Percentiles rank a stretch among this genome's conserved stretches.
Evolutionary conservation across 2,113 vertebrate species (phyloP).

Genomic region (Conger conger): DNA sequence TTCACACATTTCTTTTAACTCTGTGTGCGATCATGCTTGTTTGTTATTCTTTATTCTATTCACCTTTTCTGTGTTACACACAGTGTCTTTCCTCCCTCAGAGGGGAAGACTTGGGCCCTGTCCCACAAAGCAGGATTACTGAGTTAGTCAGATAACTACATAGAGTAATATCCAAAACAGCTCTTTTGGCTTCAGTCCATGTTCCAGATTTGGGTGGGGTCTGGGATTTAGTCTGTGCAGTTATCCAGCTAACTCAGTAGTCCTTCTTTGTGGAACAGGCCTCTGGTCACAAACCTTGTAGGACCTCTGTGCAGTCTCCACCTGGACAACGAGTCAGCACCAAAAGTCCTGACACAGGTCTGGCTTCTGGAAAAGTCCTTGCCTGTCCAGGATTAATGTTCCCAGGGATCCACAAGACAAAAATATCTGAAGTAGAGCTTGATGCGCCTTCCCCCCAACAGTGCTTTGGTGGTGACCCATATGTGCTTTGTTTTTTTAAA

Average conservation of each 20-base stretch:
- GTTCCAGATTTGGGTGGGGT: no score
- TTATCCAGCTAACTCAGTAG: no score
- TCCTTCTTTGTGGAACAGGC: no score
- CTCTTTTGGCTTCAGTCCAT: no score
- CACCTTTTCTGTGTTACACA: background rate
- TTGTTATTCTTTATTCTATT: background rate
- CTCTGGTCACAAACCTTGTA: background rate
- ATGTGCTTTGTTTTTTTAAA: background rate
- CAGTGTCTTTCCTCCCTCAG: background rate
- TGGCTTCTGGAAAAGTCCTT: background rate
- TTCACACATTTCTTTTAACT: background rate
- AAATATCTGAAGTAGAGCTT: background rate
- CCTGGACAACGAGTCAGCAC: no score
- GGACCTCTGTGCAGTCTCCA: background rate
- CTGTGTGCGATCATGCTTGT: background rate
- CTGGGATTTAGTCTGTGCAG: no score
- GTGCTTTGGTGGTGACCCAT: background rate
- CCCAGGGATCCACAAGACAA: background rate
- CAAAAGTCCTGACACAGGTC: no score
- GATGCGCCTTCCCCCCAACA: background rate
- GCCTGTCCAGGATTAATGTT: background rate
- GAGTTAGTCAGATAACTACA: no score
- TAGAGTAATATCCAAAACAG: no score
- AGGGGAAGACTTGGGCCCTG: background rate
- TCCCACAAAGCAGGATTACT: no score